A percentile compares a stretch with the other conserved stretches of the same genome.
phyloP scores from a whole-genome alignment of 2,113 vertebrate genomes.

The Actinemys pallida region DNA sequence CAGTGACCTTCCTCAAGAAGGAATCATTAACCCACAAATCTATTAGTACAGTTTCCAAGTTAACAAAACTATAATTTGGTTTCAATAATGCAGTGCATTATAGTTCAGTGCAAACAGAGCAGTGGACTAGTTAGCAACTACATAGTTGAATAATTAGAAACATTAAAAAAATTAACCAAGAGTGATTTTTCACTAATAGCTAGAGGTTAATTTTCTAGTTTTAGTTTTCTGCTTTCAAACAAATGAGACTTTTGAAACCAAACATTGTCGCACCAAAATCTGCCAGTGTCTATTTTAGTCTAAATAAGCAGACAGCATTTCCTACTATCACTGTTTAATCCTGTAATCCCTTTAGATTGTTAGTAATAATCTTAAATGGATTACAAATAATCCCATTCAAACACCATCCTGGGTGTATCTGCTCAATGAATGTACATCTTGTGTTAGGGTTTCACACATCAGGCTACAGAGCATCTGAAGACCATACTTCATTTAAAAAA shows the following conservation, averaged over 20 bases:
- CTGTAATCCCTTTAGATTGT: slow-evolving; percentile 61
- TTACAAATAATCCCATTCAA: slow-evolving; percentile 61
- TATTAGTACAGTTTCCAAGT: background rate
- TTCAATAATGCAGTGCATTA: background rate
- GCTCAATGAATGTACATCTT: background rate
- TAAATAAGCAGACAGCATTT: slow-evolving; percentile 53
- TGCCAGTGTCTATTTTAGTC: slow-evolving; percentile 51
- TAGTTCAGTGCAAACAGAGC: background rate
- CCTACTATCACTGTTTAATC: slow-evolving; percentile 30
- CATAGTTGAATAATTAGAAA: background rate
- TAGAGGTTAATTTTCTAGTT: background rate
- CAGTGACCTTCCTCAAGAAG: background rate
- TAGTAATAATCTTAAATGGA: slow-evolving; percentile 64
- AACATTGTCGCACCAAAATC: slow-evolving; percentile 49
- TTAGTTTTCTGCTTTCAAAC: slow-evolving; percentile 2
- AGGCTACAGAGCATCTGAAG: background rate
- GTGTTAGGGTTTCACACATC: background rate
- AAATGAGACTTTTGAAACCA: background rate
- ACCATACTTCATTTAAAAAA: background rate
- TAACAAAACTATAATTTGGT: background rate
- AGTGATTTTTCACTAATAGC: background rate
- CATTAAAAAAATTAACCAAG: background rate
- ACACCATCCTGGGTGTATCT: slow-evolving; percentile 29
- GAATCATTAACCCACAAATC: background rate
- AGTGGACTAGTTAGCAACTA: background rate